These are phyloP conservation scores for Bovichtus variegatus DNA, from an alignment of 2,797 vertebrate genomes.

Conservation along the genomic window DNA sequence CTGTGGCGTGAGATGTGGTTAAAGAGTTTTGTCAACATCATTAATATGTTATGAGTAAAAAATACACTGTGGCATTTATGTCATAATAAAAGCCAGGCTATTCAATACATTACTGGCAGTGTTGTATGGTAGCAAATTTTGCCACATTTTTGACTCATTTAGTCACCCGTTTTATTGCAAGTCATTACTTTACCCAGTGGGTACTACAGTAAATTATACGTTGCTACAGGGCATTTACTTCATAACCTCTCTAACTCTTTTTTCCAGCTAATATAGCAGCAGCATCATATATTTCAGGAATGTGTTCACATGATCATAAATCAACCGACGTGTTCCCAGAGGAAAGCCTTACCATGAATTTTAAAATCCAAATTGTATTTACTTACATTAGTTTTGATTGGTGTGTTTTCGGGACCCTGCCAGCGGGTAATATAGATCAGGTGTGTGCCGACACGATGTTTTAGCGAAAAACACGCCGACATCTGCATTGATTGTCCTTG, in stretches of 20 bases:
- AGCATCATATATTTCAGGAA: conserved; percentile 38
- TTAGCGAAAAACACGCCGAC: conserved; percentile 18
- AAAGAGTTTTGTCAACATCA: conserved; percentile 2
- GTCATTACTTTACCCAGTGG: conserved; percentile 34
- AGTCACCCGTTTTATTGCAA: conserved; percentile 34
- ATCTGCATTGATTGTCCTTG: conserved; percentile 68
- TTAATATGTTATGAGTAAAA: not conserved
- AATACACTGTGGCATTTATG: not conserved
- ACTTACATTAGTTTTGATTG: conserved; percentile 30
- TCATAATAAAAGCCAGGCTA: not conserved
- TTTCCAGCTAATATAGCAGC: conserved; percentile 37
- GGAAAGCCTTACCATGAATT: conserved; percentile 2
- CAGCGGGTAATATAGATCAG: conserved; percentile 38
- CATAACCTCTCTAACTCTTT: conserved; percentile 38
- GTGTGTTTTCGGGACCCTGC: conserved; percentile 15
- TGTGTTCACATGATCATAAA: conserved; percentile 49
- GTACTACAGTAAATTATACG: conserved; percentile 39
- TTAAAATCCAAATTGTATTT: conserved; percentile 24
- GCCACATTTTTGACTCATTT: conserved; percentile 28
- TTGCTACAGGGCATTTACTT: conserved; percentile 38
- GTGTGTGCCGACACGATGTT: conserved; percentile 18
- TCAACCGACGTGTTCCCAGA: conserved; percentile 38
- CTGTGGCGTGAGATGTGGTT: not conserved
- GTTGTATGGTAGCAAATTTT: conserved; percentile 1
- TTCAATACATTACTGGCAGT: conserved; percentile 7